Conservation (phyloP, 1,140 invertebrate genomes). For the Pinna nobilis region DNA sequence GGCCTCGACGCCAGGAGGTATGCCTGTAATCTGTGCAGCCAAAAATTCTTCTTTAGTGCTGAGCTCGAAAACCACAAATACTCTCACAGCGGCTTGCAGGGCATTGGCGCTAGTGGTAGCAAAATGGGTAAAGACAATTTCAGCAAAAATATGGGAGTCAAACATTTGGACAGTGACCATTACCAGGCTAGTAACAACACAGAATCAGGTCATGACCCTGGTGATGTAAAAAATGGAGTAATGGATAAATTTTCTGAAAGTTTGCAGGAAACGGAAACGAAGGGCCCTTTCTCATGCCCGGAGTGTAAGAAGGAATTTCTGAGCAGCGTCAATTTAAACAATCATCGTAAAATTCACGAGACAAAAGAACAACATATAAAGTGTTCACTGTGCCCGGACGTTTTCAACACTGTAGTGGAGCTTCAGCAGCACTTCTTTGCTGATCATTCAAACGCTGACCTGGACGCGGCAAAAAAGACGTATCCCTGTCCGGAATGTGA, state of each 20-base stretch:
- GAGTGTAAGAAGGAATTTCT: slow-evolving; percentile 12
- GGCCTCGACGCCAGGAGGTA: slow-evolving; percentile 86
- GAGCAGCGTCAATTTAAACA: not conserved
- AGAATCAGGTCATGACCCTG: not conserved
- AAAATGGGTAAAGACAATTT: too few relatives aligned
- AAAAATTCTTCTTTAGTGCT: slow-evolving; percentile 93
- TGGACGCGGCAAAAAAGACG: not conserved
- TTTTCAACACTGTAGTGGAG: slow-evolving; percentile 4
- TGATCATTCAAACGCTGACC: not conserved
- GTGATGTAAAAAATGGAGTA: not conserved
- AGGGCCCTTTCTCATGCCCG: too few relatives aligned
- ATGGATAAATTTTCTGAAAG: too few relatives aligned
- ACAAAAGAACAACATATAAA: not conserved
- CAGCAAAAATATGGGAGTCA: too few relatives aligned
- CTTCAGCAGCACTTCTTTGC: not conserved
- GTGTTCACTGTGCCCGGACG: not conserved
- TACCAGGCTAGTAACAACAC: not conserved
- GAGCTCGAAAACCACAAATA: slow-evolving; percentile 91
- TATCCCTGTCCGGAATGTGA: not conserved
- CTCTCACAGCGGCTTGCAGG: slow-evolving; percentile 75
- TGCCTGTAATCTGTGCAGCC: slow-evolving; percentile 86
- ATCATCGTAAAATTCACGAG: not conserved
- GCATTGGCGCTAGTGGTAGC: too few relatives aligned
- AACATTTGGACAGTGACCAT: too few relatives aligned
- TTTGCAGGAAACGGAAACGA: too few relatives aligned